Evolutionary conservation across 2,888 invertebrate species (phyloP), one percentile per base, ranked within the genome.

Genomic region (Aporophyla lueneburgensis): DNA sequence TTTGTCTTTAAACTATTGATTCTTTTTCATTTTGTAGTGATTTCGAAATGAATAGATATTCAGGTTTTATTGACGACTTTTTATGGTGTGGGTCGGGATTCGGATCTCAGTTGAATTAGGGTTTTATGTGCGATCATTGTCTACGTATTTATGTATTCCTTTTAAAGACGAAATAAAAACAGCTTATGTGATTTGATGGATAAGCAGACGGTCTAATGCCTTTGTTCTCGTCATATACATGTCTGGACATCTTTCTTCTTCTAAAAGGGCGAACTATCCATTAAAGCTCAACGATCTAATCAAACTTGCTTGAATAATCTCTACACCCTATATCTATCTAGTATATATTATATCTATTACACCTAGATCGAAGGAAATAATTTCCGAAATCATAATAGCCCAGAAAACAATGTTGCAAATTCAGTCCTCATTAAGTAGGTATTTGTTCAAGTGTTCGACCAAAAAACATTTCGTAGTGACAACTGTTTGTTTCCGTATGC

Each of bases 11-110:
- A 81, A 86, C 78, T 84, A 84, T 84, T 80, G 86, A 86, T 86
- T 84, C 77, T 87, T 87, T 86, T 87, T 87, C 63, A 86, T 87
- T 87, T 86, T 87, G 83, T 86, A 80, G 81, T 85, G 81, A 86
- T 86, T 87, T 85, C 71, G 70, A 86, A 83, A 86, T 85, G 81
- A 86, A 87, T 86, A 87, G 78, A 78, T 86, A 81, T 87, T 76
- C 86, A 86, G 75, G 86, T 87, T 87, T 86, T 87, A 84, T 77
- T 78, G 84, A 83, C 76, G 71, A 67, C 72, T 74, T 85, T 87
- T 87, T 85, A 86, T 86, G 77, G 82, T 86, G 78, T 87, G 86
- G 87, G 77, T 76, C 65, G 82, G 81, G 78, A 84, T 87, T 80
- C 43, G 53, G 72, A 86, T 84, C 86, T 86, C 66, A 71, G 84